Evolutionary conservation across 2,797 vertebrate genomes (phyloP).

Genomic region (Echeneis naucrates): DNA sequence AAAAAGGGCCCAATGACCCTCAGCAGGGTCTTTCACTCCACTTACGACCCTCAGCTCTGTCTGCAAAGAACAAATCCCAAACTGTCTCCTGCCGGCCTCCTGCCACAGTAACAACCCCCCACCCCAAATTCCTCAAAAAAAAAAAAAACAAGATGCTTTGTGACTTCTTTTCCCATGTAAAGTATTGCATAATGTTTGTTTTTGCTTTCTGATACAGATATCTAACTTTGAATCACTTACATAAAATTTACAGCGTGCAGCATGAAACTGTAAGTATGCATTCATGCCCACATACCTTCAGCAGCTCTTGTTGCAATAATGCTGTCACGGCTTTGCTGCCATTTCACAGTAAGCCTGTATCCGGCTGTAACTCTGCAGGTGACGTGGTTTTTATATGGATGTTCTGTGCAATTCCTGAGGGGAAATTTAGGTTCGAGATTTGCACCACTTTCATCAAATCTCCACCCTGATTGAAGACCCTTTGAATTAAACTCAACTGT

Average conservation of each 20-base stretch:
- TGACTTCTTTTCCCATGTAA: background rate
- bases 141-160: no score
- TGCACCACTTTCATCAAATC: background rate
- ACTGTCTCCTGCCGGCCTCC: background rate
- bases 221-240: background rate
- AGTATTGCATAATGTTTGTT: no score
- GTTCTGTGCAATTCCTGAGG: no score
- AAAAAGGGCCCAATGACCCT: slow-evolving; percentile 47
- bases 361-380: no score
- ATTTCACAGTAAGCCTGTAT: no score
- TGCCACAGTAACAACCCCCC: background rate
- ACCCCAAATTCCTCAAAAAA: background rate
- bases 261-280: background rate
- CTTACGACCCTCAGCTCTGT: slow-evolving; percentile 7
- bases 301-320: no score
- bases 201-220: background rate
- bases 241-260: no score
- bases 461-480: background rate
- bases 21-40: slow-evolving; percentile 15
- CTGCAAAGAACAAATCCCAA: slow-evolving; percentile 11
- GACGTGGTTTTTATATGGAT: no score
- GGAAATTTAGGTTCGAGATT: no score
- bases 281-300: no score
- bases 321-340: no score
- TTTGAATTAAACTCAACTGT: no score